These are phyloP conservation scores for Papilio machaon DNA, from an alignment of 1,140 invertebrate species.

Conservation along the genomic window DNA sequence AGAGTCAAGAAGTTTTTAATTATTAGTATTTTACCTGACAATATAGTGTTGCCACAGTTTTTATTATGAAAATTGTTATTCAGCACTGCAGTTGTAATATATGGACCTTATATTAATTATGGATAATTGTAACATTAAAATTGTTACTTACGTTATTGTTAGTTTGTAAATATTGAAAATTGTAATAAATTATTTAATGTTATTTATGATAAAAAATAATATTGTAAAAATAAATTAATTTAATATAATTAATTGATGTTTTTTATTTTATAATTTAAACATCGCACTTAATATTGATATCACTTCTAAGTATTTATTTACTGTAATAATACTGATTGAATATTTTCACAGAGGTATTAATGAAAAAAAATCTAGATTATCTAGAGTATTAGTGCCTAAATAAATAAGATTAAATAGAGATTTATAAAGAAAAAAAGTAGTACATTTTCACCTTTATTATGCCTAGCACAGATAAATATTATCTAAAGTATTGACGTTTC, in stretches of 20 bases:
- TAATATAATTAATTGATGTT: background rate
- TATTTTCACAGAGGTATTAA: background rate
- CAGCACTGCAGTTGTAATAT: background rate
- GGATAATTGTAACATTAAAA: background rate
- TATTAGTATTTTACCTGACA: background rate
- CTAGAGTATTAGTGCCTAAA: background rate
- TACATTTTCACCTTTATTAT: constrained; percentile 1
- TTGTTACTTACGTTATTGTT: background rate
- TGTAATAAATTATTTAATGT: background rate
- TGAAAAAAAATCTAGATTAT: background rate
- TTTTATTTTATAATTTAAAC: background rate
- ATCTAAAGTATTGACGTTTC: background rate
- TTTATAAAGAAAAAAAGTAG: background rate
- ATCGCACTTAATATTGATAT: too few relatives aligned
- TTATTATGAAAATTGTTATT: background rate
- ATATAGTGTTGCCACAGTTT: background rate
- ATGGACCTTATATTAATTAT: background rate
- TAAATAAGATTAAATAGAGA: too few relatives aligned
- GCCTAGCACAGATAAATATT: background rate
- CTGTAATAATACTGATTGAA: background rate
- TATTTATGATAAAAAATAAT: background rate
- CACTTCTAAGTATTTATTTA: background rate
- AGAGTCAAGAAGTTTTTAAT: background rate
- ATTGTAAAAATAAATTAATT: background rate
- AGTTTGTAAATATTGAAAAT: background rate